Evolutionary conservation across 2,888 invertebrate genomes (phyloP).

Genomic region (Torymus tubicola): DNA sequence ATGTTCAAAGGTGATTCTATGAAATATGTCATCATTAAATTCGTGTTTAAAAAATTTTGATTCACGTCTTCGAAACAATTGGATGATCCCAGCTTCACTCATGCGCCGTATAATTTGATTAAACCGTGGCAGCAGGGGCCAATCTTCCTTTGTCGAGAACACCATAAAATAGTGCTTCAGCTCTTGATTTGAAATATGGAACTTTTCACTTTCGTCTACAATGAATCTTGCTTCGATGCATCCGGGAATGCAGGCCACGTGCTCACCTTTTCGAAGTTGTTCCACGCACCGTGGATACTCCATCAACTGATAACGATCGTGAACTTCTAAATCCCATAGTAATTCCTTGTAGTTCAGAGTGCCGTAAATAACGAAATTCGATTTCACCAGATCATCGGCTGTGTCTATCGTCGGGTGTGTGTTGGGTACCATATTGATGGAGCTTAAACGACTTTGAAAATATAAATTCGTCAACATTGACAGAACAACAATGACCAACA

Average conservation of each 20-base stretch:
- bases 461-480: conserved; percentile 56
- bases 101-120: not conserved
- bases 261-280: not conserved
- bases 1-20: not conserved
- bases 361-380: conserved; percentile 8
- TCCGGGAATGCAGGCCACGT: conserved; percentile 3
- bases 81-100: conserved; percentile 25
- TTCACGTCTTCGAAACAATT: not conserved
- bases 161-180: conserved; percentile 2
- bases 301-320: not conserved
- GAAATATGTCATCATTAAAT: not conserved
- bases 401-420: conserved; percentile 55
- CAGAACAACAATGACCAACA: conserved; percentile 53
- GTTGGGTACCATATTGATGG: conserved; percentile 58
- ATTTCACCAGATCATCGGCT: conserved; percentile 47
- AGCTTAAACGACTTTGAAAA: conserved; percentile 60
- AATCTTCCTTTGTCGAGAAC: conserved; percentile 17
- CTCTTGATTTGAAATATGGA: conserved; percentile 10
- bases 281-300: conserved; percentile 1
- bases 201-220: not conserved
- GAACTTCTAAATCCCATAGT: not conserved
- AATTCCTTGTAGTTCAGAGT: conserved; percentile 23
- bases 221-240: conserved; percentile 20
- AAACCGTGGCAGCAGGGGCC: conserved; percentile 26
- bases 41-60: conserved; percentile 3